Evolutionary conservation across 2,888 invertebrate genomes (phyloP).

Genomic region (Tipula helvola): DNA sequence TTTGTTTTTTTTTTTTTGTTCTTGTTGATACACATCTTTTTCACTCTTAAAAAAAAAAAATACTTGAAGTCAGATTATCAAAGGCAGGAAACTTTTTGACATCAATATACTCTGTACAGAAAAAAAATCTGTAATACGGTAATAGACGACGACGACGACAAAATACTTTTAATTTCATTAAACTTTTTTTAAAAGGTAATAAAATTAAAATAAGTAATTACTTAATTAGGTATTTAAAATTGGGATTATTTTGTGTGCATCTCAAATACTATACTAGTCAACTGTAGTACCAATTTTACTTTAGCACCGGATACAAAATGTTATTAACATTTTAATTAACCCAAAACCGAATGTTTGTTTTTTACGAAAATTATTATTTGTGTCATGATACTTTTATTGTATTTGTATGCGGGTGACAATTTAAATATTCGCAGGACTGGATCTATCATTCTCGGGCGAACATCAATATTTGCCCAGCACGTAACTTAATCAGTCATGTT

Average conservation of each 20-base stretch:
- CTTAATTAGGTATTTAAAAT: no score
- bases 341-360: neutral
- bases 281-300: neutral
- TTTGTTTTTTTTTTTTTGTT: neutral
- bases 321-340: neutral
- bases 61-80: neutral
- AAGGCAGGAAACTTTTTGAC: neutral
- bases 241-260: neutral
- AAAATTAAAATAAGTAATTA: neutral
- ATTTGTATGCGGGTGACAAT: neutral
- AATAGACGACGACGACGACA: neutral
- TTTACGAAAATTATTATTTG: neutral
- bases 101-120: neutral
- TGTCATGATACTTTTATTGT: neutral
- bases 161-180: neutral
- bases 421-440: no score
- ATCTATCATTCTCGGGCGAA: no score
- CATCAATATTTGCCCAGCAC: no score
- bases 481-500: no score
- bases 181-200: neutral
- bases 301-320: neutral
- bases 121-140: neutral
- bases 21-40: neutral
- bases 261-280: neutral
- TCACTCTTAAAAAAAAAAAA: neutral